A percentile compares a stretch with the other conserved stretches of the same genome.
These are phyloP conservation scores for Cheilosia pagana DNA, from an alignment of 2,888 invertebrate genomes.

Conservation along the genomic window DNA sequence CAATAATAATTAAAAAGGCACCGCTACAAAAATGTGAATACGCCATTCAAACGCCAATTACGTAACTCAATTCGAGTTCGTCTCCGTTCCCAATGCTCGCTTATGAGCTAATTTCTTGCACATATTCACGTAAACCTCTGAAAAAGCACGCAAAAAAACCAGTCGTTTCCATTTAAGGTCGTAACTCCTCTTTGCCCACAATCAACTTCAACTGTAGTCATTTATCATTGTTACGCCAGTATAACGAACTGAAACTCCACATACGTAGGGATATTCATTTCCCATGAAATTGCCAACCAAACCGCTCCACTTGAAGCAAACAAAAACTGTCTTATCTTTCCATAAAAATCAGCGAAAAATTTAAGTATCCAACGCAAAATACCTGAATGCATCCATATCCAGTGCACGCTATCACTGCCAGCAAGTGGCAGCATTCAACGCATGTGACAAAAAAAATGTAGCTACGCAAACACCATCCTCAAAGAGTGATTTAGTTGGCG, in stretches of 20 bases:
- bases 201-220: constrained; percentile 44
- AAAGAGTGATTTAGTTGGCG: constrained; percentile 42
- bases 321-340: constrained; percentile 55
- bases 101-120: constrained; percentile 50
- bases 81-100: constrained; percentile 25
- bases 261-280: constrained; percentile 15
- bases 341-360: constrained; percentile 48
- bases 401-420: constrained; percentile 23
- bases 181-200: constrained; percentile 38
- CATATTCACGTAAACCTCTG: constrained; percentile 23
- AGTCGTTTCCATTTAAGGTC: constrained; percentile 40
- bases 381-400: constrained; percentile 47
- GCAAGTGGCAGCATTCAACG: constrained; percentile 63
- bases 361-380: constrained; percentile 46
- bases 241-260: constrained; percentile 11
- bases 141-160: constrained; percentile 11
- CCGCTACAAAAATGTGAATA: background rate
- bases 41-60: constrained; percentile 15
- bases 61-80: constrained; percentile 30
- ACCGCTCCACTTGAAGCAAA: constrained; percentile 13
- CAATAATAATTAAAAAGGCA: background rate
- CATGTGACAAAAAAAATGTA: constrained; percentile 35
- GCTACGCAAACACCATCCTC: constrained; percentile 8
- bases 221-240: constrained; percentile 60
- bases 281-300: constrained; percentile 56